Percentiles rank a stretch among this genome's conserved stretches.
These are phyloP conservation scores for Botia almorhae DNA, from an alignment of 2,797 vertebrate genomes.

Conservation along the genomic window DNA sequence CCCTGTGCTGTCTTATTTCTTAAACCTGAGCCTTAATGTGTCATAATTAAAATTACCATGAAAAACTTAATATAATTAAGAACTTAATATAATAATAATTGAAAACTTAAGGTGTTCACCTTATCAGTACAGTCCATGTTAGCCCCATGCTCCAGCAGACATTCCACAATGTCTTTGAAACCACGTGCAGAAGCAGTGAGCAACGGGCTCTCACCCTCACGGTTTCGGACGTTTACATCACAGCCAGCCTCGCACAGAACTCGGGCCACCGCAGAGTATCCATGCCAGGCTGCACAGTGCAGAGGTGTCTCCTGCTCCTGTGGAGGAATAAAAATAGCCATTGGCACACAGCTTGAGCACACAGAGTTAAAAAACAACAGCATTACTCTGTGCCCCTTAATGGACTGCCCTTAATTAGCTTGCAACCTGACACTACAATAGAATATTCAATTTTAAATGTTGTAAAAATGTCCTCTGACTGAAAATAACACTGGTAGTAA, in stretches of 20 bases:
- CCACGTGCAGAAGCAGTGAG: constrained; percentile 93
- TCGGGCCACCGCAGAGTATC: constrained; percentile 88
- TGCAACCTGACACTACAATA: neutral
- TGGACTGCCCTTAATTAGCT: constrained; percentile 5
- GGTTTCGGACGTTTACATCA: constrained; percentile 87
- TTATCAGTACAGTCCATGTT: constrained; percentile 90
- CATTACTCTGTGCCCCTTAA: constrained; percentile 32
- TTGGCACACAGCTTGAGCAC: constrained; percentile 32
- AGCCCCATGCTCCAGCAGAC: constrained; percentile 87
- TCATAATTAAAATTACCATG: neutral
- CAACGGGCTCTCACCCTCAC: constrained; percentile 91
- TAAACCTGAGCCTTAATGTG: neutral
- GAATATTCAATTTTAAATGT: neutral
- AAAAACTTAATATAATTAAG: neutral
- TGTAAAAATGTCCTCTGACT: no score
- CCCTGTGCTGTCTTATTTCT: neutral
- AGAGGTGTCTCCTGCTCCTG: constrained; percentile 96
- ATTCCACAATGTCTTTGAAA: constrained; percentile 94
- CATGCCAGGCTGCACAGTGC: constrained; percentile 96
- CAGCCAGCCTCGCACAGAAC: constrained; percentile 88
- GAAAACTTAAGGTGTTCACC: constrained; percentile 68
- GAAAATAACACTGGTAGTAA: no score
- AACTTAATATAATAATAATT: neutral
- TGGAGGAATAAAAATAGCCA: constrained; percentile 19
- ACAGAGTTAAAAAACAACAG: constrained; percentile 13